Evolutionary conservation across 2,113 vertebrate species (phyloP), one percentile per base, ranked within the genome.

Genomic region (Dicaeum eximium): DNA sequence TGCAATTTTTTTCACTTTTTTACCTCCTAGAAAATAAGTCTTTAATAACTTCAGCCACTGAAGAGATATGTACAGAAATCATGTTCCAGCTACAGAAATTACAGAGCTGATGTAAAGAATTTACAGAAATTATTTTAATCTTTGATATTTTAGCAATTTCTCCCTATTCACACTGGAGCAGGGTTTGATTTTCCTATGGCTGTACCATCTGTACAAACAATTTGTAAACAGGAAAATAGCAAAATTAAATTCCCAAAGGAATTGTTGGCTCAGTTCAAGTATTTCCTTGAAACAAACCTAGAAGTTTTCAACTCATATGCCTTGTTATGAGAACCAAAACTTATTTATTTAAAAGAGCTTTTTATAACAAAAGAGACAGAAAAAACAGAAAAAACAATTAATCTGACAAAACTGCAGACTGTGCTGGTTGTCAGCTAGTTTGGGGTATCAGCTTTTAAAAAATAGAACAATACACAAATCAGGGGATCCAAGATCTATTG

Each of bases 171-270:
- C 30, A 20, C 25, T 75, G 80, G 48, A 84, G 42, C 7, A 78
- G 23, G 4, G 8, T 30, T 54, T 19, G 22, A 51, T 72, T 58
- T 62, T 42, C 17, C 48, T 35, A 19, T 62, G 51, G 50, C 81
- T 93, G 47, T 77, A 77, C 67, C 44, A 65, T 77, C 82, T 85
- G 44, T 80, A 79, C 67, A 74, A 94, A 78, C 40, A 66, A 83
- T 80, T 91, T 95, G 56, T 86, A 86, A 95, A 89, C 44, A 78
- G 24, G 45, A 22, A 93, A 89, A 64, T n/a, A 80, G 72, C 69
- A 92, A 94, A 94, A 94, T 65, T 89, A 37, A 80, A 95, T 93
- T 95, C 79, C 91, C 64, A 78, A 66, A 88, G 71, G 67, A 92
- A 89, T 96, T 95, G 93, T 58, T 88, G 56, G 35, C 87, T 91